A percentile compares a stretch with the other conserved stretches of the same genome.
phyloP scores from a whole-genome alignment of 2,797 vertebrate genomes.

The Phyllotis vaccarum region DNA sequence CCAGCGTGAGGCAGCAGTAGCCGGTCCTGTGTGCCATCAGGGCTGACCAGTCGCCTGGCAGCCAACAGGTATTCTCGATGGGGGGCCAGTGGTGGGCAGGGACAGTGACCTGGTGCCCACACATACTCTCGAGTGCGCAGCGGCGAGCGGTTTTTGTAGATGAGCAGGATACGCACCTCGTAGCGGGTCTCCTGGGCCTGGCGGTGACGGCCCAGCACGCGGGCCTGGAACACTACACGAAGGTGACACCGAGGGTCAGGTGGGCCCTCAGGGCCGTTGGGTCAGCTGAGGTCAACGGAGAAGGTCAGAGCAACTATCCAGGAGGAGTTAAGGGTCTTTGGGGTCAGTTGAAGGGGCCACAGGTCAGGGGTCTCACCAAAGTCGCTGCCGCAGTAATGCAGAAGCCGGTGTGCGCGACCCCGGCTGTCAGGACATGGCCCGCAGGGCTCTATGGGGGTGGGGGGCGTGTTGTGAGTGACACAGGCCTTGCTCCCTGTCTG shows the following conservation, averaged over 20 bases:
- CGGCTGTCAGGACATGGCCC: slow-evolving; percentile 83
- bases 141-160: slow-evolving; percentile 86
- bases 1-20: slow-evolving; percentile 84
- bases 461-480: background rate
- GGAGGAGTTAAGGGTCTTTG: background rate
- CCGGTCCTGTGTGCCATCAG: slow-evolving; percentile 88
- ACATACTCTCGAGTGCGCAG: slow-evolving; percentile 87
- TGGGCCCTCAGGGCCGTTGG: background rate
- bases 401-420: slow-evolving; percentile 87
- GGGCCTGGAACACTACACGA: slow-evolving; percentile 87
- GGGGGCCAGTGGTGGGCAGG: slow-evolving; percentile 85
- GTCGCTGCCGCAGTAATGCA: slow-evolving; percentile 89
- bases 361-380: slow-evolving; percentile 86
- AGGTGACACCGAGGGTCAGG: background rate
- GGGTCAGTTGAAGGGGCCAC: background rate
- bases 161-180: slow-evolving; percentile 85
- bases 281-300: background rate
- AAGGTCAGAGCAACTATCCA: background rate
- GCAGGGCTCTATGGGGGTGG: slow-evolving; percentile 80
- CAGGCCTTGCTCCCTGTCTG: background rate
- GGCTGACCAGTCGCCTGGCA: slow-evolving; percentile 86
- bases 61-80: slow-evolving; percentile 87
- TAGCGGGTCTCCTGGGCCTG: slow-evolving; percentile 88
- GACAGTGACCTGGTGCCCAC: slow-evolving; percentile 88
- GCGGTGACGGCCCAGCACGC: slow-evolving; percentile 77